Evolutionary conservation across 2,113 vertebrate species (phyloP).

Genomic region (Myotis brandtii): DNA sequence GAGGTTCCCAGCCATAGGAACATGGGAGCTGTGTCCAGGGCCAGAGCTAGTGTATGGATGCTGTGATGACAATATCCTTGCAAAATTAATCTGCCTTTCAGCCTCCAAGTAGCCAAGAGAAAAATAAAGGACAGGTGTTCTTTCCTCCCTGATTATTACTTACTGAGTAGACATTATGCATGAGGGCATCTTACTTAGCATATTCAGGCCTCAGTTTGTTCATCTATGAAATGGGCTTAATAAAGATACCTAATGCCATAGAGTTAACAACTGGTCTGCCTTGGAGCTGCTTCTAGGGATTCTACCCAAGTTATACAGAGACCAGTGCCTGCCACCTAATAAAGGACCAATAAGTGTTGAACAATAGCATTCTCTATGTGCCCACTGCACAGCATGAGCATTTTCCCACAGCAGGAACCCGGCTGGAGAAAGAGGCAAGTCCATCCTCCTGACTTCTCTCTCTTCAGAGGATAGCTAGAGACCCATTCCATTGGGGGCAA

Average conservation of each 20-base stretch:
- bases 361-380: not conserved
- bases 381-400: not conserved
- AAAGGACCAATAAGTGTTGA: not conserved
- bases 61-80: not conserved
- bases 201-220: not conserved
- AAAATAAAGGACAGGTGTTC: not conserved
- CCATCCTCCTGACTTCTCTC: not conserved
- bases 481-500: not conserved
- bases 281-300: no score
- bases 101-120: not conserved
- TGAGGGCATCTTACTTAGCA: not conserved
- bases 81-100: not conserved
- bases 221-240: not conserved
- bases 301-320: not conserved
- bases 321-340: not conserved
- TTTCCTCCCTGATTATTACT: not conserved
- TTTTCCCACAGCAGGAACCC: not conserved
- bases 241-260: not conserved
- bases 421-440: not conserved
- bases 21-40: rapidly evolving
- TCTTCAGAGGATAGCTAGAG: not conserved
- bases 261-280: not conserved
- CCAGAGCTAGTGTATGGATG: not conserved
- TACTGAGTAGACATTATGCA: not conserved
- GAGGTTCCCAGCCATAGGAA: not conserved